Base-by-base conservation (phyloP, 2,888 invertebrate genomes). In the Pharmacophagus antenor region DNA sequence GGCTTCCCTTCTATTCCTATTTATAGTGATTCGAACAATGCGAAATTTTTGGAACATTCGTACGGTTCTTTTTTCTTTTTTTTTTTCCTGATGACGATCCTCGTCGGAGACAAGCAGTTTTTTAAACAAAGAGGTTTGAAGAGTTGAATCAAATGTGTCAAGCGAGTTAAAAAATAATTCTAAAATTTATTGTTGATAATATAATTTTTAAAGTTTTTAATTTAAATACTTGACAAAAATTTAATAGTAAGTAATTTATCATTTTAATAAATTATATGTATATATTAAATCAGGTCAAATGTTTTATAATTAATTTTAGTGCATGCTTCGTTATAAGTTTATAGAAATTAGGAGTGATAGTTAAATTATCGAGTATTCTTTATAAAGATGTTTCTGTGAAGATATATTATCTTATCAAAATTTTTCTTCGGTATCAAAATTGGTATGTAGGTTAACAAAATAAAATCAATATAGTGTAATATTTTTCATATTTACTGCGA, bases 31-130 rank as follows among this genome's bases (percentile, higher is more conserved):
- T 18, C 46, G 52, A 22, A 54, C 20, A 49, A 54, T 48, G 42
- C 15, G 42, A 22, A 53, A 17, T 58, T 54, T 58, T 53, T 7
- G 37, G 47, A 58, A 58, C 31, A 25, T 58, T 47, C 22, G 10
- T n/a, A 20, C 50, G 23, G 15, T 41, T 17, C 7, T 12, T 44
- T 49, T 48, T 27, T 12, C 48, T 31, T 15, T 31, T 37, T 37
- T 37, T 37, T 37, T 37, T 4, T n/a, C n/a, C n/a, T 37, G 1
- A 25, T n/a, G 22, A 49, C 42, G 53, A 41, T 59, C 7, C 21
- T 53, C 4, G 15, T 12, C 31, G 20, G 7, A 42, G 54, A 15
- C 42, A 53, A 25, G 42, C 27, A 41, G 48, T 54, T 58, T 53
- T 31, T 46, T 5, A 37, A 42, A 41, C 27, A 48, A 48, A 22